Base-by-base conservation (phyloP, 2,113 vertebrate genomes). In the Prionailurus viverrinus region DNA sequence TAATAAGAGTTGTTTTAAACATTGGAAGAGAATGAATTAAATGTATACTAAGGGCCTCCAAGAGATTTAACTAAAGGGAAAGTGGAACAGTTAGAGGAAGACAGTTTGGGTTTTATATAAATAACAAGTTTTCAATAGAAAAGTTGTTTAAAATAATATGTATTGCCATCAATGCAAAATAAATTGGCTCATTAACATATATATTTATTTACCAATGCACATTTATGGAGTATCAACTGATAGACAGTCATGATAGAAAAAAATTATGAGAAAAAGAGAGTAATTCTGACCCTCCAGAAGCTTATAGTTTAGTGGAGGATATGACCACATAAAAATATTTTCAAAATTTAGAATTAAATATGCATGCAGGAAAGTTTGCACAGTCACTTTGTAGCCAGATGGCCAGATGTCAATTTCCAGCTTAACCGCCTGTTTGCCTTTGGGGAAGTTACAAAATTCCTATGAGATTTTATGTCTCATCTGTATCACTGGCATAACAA, bases 1-100 rank as follows among this genome's bases (percentile, higher is more conserved):
- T 55, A 96, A 92, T 95, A 84, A 84, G 19, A 93, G 74, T 58
- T 94, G n/a, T 92, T 87, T 94, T 96, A 95, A 94, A 92, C 39
- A 79, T 63, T 53, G 31, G 80, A 92, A 94, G 12, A 45, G 8
- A 92, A 95, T 92, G 39, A 93, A 95, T 91, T 97, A 65, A 73
- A 94, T 5, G 8, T 74, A 76, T 31, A 55, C 27, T 90, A 94
- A 97, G 41, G 45, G 8, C 61, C 66, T 82, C 33, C 51, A 66
- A 82, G 68, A 55, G 23, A 92, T 79, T 95, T 87, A 85, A 66
- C 76, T 91, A 41, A 41, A 1, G 11, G 7, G 31, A 89, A 92
- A 96, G 33, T 87, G 10, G 3, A 74, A 36, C 3, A 31, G 14
- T 65, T 69, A 73, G 18, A 83, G 6, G 25, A 94, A 86, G 19